A percentile compares a stretch with the other conserved stretches of the same genome.
These are phyloP conservation scores for Hippocampus barbouri DNA, from an alignment of 2,113 vertebrate genomes.

Conservation along the genomic window DNA sequence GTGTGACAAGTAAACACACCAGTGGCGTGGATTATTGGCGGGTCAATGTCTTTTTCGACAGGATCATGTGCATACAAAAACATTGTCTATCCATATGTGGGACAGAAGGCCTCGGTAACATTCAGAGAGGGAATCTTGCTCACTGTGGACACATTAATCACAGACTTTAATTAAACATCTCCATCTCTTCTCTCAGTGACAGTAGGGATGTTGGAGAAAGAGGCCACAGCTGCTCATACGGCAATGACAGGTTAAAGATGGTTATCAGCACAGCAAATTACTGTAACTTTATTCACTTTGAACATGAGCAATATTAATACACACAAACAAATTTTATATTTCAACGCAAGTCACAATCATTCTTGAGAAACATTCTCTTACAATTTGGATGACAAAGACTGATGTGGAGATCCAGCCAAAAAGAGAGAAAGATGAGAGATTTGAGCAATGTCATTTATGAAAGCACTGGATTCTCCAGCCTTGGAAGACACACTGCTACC, in stretches of 20 bases:
- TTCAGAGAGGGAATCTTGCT: conserved; percentile 15
- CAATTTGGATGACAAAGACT: not conserved
- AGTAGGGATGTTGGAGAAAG: conserved; percentile 29
- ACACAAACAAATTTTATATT: not conserved
- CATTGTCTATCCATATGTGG: no score
- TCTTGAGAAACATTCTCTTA: not conserved
- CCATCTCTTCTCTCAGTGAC: conserved; percentile 42
- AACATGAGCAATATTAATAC: not conserved
- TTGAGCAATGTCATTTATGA: not conserved
- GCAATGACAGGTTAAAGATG: not conserved
- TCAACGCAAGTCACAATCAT: not conserved
- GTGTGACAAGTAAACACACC: no score
- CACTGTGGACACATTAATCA: conserved; percentile 47
- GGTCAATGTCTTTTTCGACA: no score
- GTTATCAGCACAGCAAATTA: not conserved
- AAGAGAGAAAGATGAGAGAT: not conserved
- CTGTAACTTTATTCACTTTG: no score
- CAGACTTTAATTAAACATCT: conserved; percentile 59
- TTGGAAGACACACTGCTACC: not conserved
- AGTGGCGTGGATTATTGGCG: no score
- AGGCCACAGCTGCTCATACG: conserved; percentile 3
- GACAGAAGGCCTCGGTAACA: no score
- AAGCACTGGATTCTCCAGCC: not conserved
- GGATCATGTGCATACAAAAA: no score
- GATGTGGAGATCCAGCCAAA: not conserved